Percentiles rank a stretch among this genome's conserved stretches.
These are phyloP conservation scores for Heliconius erato DNA, from an alignment of 2,888 invertebrate species.

Conservation along the genomic window DNA sequence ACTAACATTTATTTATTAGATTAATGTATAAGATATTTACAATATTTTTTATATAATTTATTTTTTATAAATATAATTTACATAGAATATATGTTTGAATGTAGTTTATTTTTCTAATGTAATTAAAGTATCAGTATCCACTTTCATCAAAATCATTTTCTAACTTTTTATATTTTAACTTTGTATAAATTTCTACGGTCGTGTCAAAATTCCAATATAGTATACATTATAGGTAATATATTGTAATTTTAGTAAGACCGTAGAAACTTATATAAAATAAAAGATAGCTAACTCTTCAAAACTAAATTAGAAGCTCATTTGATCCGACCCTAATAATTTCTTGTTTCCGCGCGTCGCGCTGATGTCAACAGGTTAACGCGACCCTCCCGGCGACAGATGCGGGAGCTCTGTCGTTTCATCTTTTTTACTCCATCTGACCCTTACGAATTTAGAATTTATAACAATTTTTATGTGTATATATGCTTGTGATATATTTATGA, in stretches of 20 bases:
- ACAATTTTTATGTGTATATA: conserved; percentile 14
- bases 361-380: conserved; percentile 23
- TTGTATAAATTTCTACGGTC: too few species aligned
- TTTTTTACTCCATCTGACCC: not conserved
- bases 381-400: conserved; percentile 17
- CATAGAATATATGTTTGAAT: not conserved
- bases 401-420: not conserved
- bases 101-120: not conserved
- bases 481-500: not conserved
- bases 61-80: not conserved
- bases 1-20: not conserved
- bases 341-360: conserved; percentile 1
- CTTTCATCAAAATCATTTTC: not conserved
- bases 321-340: conserved; percentile 10
- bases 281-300: not conserved
- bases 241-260: not conserved
- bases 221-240: too few species aligned
- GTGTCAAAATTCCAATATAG: too few species aligned
- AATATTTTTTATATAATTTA: not conserved
- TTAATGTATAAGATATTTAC: too few species aligned
- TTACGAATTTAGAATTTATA: not conserved
- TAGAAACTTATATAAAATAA: not conserved
- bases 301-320: not conserved
- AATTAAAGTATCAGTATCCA: not conserved
- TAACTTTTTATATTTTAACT: too few species aligned